Conservation (phyloP, 2,888 invertebrate species). For the Odontothrips loti region DNA sequence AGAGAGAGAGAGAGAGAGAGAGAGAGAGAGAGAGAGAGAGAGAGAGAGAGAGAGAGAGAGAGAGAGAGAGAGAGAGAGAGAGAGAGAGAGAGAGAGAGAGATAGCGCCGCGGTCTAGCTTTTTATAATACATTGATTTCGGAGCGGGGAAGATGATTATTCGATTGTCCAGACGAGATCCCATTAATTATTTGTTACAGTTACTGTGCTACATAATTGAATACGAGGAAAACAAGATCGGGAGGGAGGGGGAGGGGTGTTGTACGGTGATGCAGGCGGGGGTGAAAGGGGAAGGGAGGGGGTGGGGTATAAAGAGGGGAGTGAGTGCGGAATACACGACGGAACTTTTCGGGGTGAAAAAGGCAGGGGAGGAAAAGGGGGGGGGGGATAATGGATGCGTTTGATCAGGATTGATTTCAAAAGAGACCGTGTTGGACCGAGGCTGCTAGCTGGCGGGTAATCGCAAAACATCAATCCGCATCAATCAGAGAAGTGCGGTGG, state of each 20-base stretch:
- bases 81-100: no score
- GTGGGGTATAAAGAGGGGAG: not conserved
- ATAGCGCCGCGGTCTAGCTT: not conserved
- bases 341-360: no score
- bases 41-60: not conserved
- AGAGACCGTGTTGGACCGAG: not conserved
- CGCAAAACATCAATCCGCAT: conserved; percentile 3
- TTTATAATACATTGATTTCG: conserved; percentile 11
- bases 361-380: not conserved
- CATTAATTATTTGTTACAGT: conserved; percentile 23
- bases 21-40: not conserved
- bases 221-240: not conserved
- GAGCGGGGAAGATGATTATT: not conserved
- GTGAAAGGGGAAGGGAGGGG: not conserved
- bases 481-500: not conserved
- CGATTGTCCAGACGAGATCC: not conserved
- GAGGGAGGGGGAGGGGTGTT: not conserved
- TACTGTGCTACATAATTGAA: conserved; percentile 9
- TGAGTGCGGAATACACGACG: no score
- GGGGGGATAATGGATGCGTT: not conserved
- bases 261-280: not conserved
- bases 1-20: no score
- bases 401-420: conserved; percentile 6
- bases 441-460: not conserved
- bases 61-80: no score